Percentiles rank a stretch among this genome's conserved stretches.
These are phyloP conservation scores for Lophotis ruficrista DNA, from an alignment of 2,113 vertebrate genomes.

Conservation along the genomic window DNA sequence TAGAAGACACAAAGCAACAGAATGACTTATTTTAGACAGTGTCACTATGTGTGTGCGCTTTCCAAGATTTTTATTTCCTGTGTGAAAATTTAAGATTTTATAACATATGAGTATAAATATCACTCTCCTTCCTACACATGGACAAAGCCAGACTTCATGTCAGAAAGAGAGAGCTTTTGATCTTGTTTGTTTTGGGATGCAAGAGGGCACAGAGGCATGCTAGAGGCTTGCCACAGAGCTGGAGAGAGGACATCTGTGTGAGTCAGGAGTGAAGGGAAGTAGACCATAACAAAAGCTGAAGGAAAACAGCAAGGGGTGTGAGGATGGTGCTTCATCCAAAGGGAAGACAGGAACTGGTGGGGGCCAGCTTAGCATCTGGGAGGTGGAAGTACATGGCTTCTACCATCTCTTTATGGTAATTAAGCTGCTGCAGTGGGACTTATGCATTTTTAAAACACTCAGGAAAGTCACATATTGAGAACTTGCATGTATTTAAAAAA, in stretches of 20 bases:
- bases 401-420: not conserved
- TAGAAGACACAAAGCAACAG: not conserved
- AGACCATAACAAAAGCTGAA: not conserved
- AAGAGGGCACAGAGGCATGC: not conserved
- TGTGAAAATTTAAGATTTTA: constrained; percentile 28
- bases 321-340: not conserved
- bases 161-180: not conserved
- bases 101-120: not conserved
- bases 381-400: not conserved
- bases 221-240: not conserved
- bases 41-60: not conserved
- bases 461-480: not conserved
- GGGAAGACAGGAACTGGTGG: not conserved
- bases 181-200: not conserved
- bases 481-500: fast-evolving
- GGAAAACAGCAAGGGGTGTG: not conserved
- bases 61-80: not conserved
- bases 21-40: not conserved
- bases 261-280: not conserved
- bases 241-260: not conserved
- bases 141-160: not conserved
- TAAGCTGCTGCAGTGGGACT: not conserved
- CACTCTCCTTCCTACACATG: not conserved
- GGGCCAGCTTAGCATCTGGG: not conserved
- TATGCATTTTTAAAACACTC: not conserved